Evolutionary conservation across 2,888 invertebrate species (phyloP).

Genomic region (Trachelus troglodyta): DNA sequence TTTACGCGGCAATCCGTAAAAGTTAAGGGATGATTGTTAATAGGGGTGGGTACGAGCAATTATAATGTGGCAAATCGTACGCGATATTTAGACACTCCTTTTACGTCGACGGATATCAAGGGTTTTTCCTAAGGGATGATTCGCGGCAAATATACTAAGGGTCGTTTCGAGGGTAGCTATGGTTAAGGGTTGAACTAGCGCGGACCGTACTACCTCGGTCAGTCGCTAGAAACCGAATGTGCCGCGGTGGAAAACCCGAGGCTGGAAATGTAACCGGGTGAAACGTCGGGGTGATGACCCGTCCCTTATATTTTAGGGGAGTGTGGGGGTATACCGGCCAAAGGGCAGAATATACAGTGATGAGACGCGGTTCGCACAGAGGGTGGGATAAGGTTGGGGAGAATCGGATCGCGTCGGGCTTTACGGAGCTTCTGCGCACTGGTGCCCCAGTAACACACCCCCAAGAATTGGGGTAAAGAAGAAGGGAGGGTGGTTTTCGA

Average conservation of each 20-base stretch:
- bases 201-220: constrained; percentile 28
- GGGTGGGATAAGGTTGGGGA: constrained; percentile 5
- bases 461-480: constrained; percentile 31
- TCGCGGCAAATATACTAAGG: neutral
- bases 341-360: constrained; percentile 7
- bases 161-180: neutral
- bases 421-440: constrained; percentile 59
- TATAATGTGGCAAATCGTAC: neutral
- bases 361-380: constrained; percentile 20
- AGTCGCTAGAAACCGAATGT: constrained; percentile 36
- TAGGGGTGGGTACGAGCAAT: neutral
- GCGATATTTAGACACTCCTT: neutral
- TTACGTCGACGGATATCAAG: neutral
- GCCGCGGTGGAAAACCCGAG: constrained; percentile 28
- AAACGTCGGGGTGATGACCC: constrained; percentile 45
- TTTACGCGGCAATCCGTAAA: neutral
- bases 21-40: neutral
- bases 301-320: constrained; percentile 46
- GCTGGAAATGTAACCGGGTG: constrained; percentile 46
- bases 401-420: constrained; percentile 48
- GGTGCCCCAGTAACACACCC: constrained; percentile 63
- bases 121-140: neutral
- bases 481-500: constrained; percentile 38
- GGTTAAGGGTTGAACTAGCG: neutral
- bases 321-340: constrained; percentile 23